These are phyloP conservation scores for Propithecus coquereli DNA, from an alignment of 2,113 vertebrate species.

Conservation along the genomic window DNA sequence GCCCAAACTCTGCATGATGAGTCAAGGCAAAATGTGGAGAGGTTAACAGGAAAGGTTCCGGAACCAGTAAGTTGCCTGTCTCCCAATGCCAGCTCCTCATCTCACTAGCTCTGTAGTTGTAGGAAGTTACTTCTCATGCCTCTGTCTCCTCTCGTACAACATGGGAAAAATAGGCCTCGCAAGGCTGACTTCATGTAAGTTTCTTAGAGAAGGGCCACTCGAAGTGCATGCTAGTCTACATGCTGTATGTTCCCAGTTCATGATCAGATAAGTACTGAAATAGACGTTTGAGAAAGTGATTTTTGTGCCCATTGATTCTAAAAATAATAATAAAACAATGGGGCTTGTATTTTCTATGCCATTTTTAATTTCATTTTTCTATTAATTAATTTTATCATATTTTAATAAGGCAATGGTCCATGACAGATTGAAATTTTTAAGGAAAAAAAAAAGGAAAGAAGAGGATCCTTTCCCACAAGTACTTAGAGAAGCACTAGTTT, in stretches of 20 bases:
- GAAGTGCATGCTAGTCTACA: neutral
- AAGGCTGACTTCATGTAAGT: neutral
- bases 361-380: neutral
- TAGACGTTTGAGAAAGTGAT: neutral
- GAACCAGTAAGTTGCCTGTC: neutral
- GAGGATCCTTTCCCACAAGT: neutral
- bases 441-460: neutral
- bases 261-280: neutral
- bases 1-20: neutral
- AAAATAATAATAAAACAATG: neutral
- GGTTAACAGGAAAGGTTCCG: neutral
- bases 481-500: neutral
- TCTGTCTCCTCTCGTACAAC: neutral
- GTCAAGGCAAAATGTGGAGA: neutral
- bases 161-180: neutral
- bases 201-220: neutral
- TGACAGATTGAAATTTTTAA: neutral
- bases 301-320: neutral
- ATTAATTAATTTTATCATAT: neutral
- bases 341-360: neutral
- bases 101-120: neutral
- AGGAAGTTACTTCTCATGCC: neutral
- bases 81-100: neutral
- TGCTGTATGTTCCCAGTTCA: neutral
- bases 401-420: neutral